A percentile compares a stretch with the other conserved stretches of the same genome.
Evolutionary conservation across 1,140 invertebrate species (phyloP).

Genomic region (Campoletis sonorensis): DNA sequence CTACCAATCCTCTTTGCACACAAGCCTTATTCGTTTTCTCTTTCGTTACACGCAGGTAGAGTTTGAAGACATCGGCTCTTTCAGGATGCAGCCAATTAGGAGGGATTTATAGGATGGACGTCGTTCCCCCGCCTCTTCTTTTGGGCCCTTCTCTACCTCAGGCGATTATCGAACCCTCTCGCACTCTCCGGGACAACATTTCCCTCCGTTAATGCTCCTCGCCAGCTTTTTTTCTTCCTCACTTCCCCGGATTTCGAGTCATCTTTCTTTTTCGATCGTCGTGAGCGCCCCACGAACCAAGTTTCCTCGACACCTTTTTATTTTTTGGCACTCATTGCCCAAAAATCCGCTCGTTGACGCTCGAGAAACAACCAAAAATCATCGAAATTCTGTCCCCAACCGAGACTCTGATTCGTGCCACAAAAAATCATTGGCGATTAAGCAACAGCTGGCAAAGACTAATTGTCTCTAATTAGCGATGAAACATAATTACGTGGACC

Average conservation of each 20-base stretch:
- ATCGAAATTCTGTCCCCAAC: not conserved
- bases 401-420: not conserved
- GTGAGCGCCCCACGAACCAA: not conserved
- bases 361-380: not conserved
- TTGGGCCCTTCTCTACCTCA: not conserved
- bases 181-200: slow-evolving; percentile 14
- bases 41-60: not conserved
- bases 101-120: slow-evolving; percentile 46
- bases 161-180: not conserved
- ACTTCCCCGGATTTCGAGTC: not conserved
- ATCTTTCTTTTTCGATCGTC: not conserved
- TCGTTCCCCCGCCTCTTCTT: not conserved
- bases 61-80: slow-evolving; percentile 19
- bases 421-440: too few species aligned
- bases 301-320: not conserved
- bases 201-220: not conserved
- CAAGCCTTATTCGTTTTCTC: not conserved
- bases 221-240: not conserved
- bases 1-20: slow-evolving; percentile 13
- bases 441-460: too few species aligned
- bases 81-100: slow-evolving; percentile 49
- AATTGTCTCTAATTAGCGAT: too few species aligned
- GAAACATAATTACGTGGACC: too few species aligned
- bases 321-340: not conserved
- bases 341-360: not conserved